Evolutionary conservation across 2,797 vertebrate genomes (phyloP), one percentile per base, ranked within the genome.

Genomic region (Poeciliopsis infans): DNA sequence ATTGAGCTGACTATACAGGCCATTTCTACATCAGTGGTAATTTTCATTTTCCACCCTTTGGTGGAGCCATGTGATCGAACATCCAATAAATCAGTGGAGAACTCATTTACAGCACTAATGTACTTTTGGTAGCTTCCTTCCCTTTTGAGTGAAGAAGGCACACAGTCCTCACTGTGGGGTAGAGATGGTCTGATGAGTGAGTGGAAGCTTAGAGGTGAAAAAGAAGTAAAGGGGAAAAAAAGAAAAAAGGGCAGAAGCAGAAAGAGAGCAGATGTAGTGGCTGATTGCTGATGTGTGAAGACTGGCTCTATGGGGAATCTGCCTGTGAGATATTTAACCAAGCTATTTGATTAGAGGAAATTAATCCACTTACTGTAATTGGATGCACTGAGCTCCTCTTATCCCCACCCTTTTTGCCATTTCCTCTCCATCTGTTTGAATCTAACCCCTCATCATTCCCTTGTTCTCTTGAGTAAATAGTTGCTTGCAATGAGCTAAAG

Each of bases 331-430:
- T 87, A 84, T 88, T 83, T 88, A 85, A 90, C 91, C 82, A 71
- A 83, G 83, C 83, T 89, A 84, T 93, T 92, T 89, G 86, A 94
- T 92, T 87, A 90, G 83, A 85, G 88, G 86, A 92, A 92, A 91
- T 85, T 80, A 87, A 87, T 80, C 86, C 83, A 92, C 84, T 92
- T 93, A 89, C 74, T 82, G 78, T 93, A 91, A 93, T 90, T 94
- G 81, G 86, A 89, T 90, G 80, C 83, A 83, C 77, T 64, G 57
- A 79, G 78, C 79, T 84, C 85, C 69, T 45, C 80, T 79, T 74
- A 43, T 75, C 75, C 41, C 83, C 80, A 75, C 82, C 79, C 47
- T 84, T 83, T 31, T 72, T 83, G 28, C 72, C 39, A 41, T 83
- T 88, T 86, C 45, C 74, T 82, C 66, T 87, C 72, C 82, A 81